Conservation (phyloP, 1,140 invertebrate genomes). For the Psilanteris sp. region DNA sequence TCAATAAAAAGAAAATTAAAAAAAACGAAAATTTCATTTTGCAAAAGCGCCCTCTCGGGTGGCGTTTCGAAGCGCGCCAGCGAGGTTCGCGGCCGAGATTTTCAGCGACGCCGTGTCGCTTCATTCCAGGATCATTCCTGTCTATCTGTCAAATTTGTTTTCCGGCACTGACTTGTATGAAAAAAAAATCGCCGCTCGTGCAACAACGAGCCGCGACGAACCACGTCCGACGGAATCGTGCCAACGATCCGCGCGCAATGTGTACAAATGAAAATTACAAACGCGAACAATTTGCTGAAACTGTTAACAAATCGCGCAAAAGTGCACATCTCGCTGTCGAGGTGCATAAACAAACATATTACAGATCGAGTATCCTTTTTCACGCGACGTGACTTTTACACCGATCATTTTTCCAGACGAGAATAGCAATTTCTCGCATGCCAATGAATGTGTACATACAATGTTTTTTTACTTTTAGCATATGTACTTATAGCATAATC, state of each 20-base stretch:
- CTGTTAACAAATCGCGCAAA: conserved; percentile 56
- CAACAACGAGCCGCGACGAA: no score
- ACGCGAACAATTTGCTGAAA: conserved; percentile 32
- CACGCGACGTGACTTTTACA: conserved; percentile 52
- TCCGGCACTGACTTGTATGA: no score
- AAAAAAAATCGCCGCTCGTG: no score
- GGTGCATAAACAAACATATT: conserved; percentile 47
- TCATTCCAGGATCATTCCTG: no score
- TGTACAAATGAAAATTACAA: conserved; percentile 37
- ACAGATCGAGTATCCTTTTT: conserved; percentile 49
- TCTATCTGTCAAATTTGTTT: no score
- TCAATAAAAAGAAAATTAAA: no score
- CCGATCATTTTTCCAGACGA: conserved; percentile 60
- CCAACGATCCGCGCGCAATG: conserved; percentile 25
- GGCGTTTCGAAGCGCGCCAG: no score
- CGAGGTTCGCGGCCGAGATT: no score
- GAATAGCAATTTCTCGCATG: conserved; percentile 63
- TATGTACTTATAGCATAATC: conserved; percentile 65
- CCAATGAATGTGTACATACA: conserved; percentile 68
- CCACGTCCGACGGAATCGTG: no score
- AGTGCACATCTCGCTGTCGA: conserved; percentile 22
- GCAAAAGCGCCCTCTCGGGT: no score
- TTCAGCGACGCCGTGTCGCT: no score
- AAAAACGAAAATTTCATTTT: no score
- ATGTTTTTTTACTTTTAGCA: conserved; percentile 63